Evolutionary conservation across 2,888 invertebrate genomes (phyloP), one percentile per base, ranked within the genome.

Genomic region (Volucella inanis): DNA sequence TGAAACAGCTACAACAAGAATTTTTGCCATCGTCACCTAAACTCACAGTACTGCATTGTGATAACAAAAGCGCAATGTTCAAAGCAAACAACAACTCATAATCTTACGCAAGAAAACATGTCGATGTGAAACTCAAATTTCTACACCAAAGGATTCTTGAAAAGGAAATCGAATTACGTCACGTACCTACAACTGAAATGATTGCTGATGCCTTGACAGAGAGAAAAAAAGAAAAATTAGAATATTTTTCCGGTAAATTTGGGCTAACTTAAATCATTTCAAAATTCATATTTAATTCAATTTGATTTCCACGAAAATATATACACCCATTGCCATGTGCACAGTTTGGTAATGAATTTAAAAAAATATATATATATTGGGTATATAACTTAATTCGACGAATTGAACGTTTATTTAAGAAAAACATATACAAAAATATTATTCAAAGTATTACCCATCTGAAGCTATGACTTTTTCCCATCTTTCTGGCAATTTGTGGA

Each of bases 121-220:
- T 74, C 18, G 80, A 80, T 67, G 77, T 86, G 22, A 81, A 81
- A 59, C 59, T 54, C 3, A 80, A 72, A 62, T 85, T 84, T 57
- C 54, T 84, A 31, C 78, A 70, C 14, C 57, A 84, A 59, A 64
- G 22, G 22, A 22, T 22, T 52, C 1, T 9, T 15, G 52, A 52
- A 52, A 52, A 52, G 10, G 52, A 52, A 52, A 52, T 52, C 12
- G 52, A 52, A 52, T n/a, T n/a, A n/a, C n/a, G n/a, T n/a, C n/a
- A n/a, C n/a, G n/a, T n/a, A n/a, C n/a, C n/a, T n/a, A n/a, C n/a
- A 62, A n/a, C 43, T 3, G 41, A 62, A n/a, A 62, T 62, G 62
- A 62, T 43, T 62, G 43, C 43, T 39, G 43, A 62, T n/a, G 62
- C 43, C 10, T 47, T 62, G 12, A 62, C 62, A 22, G 31, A 59